phyloP scores from a whole-genome alignment of 2,113 vertebrate species.

The Pampusana beccarii region DNA sequence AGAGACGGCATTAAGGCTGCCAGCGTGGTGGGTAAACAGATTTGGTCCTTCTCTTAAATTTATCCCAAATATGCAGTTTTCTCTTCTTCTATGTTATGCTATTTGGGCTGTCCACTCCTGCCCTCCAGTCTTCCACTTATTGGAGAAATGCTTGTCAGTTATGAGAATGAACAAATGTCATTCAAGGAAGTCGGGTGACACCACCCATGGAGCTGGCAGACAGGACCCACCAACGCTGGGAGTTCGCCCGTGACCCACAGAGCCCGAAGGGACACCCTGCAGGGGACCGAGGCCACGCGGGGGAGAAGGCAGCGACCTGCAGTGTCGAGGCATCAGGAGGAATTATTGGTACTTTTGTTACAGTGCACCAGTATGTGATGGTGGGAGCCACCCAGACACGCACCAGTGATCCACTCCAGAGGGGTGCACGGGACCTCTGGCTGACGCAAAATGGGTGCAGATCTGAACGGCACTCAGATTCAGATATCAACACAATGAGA shows the following conservation, averaged over 20 bases:
- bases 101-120: neutral
- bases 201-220: neutral
- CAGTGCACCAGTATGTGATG: neutral
- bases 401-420: accelerated
- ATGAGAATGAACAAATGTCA: too few relatives aligned
- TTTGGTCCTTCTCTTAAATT: neutral
- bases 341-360: neutral
- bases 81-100: neutral
- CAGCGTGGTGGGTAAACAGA: neutral
- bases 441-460: neutral
- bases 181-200: neutral
- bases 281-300: neutral
- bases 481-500: accelerated
- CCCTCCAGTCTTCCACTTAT: neutral
- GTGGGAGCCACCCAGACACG: neutral
- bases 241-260: too few relatives aligned
- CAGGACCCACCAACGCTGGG: neutral
- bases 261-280: neutral
- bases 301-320: neutral
- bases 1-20: neutral
- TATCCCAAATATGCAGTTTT: neutral
- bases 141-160: neutral
- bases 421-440: neutral
- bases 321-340: neutral
- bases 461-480: neutral